A percentile compares a stretch with the other conserved stretches of the same genome.
Conservation (phyloP, 2,797 vertebrate species). For the Xyrichtys novacula region DNA sequence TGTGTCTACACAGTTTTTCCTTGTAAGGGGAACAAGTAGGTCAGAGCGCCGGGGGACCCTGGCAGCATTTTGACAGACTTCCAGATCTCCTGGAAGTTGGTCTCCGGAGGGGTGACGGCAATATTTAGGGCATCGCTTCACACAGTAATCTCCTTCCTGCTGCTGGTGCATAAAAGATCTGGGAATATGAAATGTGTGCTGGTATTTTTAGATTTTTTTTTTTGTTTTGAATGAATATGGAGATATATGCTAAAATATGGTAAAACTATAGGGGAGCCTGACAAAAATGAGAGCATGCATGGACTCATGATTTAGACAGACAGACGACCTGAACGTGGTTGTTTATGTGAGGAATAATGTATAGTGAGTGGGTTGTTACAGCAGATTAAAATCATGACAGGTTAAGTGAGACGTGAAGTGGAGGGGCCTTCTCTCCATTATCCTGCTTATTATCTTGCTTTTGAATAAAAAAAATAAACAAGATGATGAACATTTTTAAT, state of each 20-base stretch:
- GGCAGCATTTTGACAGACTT: constrained; percentile 67
- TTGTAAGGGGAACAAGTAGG: constrained; percentile 69
- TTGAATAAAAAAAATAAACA: too few relatives aligned
- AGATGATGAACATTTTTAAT: too few relatives aligned
- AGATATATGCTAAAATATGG: constrained; percentile 6
- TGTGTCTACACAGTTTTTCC: constrained; percentile 39
- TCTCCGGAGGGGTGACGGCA: constrained; percentile 63
- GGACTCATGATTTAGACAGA: neutral
- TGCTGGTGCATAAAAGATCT: constrained; percentile 21
- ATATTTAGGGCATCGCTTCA: constrained; percentile 67
- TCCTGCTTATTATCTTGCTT: too few relatives aligned
- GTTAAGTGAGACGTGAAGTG: too few relatives aligned
- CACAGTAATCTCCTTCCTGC: constrained; percentile 44
- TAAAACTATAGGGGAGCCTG: neutral
- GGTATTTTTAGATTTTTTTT: too few relatives aligned
- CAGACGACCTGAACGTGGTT: neutral
- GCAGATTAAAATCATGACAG: too few relatives aligned
- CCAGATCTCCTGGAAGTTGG: constrained; percentile 65
- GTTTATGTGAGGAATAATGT: too few relatives aligned
- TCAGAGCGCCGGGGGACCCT: constrained; percentile 69
- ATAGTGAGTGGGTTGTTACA: too few relatives aligned
- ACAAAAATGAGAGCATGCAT: neutral
- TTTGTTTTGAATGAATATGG: neutral
- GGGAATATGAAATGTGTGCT: neutral
- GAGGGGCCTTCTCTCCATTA: too few relatives aligned